A percentile compares a stretch with the other conserved stretches of the same genome.
Evolutionary conservation across 2,113 vertebrate genomes (phyloP).

Genomic region (Abramis brama): DNA sequence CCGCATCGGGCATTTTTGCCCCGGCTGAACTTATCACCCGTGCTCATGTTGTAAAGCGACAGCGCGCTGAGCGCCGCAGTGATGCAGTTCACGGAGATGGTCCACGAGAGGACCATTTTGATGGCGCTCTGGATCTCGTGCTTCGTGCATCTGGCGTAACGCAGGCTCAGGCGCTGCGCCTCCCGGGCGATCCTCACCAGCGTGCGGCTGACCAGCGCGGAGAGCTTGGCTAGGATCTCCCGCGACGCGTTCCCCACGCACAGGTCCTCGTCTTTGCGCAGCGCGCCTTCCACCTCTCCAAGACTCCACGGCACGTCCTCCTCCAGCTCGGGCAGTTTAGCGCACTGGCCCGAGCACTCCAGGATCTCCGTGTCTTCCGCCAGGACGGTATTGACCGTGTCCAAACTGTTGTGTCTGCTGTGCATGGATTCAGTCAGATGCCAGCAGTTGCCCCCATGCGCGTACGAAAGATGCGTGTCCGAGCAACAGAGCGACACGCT

Average conservation of each 20-base stretch:
- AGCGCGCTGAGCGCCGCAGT: constrained; percentile 76
- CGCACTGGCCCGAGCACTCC: constrained; percentile 89
- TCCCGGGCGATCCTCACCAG: constrained; percentile 77
- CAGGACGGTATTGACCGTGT: constrained; percentile 95
- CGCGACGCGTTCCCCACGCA: constrained; percentile 66
- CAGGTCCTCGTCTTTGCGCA: constrained; percentile 72
- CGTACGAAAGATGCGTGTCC: constrained; percentile 75
- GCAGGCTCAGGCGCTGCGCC: constrained; percentile 79
- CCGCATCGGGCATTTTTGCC: constrained; percentile 78
- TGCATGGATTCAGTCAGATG: constrained; percentile 97
- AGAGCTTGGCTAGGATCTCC: constrained; percentile 87
- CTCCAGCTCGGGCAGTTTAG: constrained; percentile 80
- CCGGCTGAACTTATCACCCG: constrained; percentile 74
- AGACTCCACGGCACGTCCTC: constrained; percentile 79
- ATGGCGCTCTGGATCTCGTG: constrained; percentile 79
- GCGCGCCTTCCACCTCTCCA: constrained; percentile 75
- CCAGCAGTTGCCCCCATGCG: constrained; percentile 87
- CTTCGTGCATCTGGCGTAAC: constrained; percentile 79
- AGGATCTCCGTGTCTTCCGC: constrained; percentile 85
- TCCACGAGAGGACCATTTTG: constrained; percentile 81
- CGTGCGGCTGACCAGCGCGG: constrained; percentile 82
- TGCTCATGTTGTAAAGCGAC: constrained; percentile 81
- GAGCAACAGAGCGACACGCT: constrained; percentile 81
- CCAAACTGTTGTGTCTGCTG: constrained; percentile 96
- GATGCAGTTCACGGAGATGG: constrained; percentile 79